Evolutionary conservation across 2,888 invertebrate species (phyloP).

Genomic region (Stenichneumon culpator): DNA sequence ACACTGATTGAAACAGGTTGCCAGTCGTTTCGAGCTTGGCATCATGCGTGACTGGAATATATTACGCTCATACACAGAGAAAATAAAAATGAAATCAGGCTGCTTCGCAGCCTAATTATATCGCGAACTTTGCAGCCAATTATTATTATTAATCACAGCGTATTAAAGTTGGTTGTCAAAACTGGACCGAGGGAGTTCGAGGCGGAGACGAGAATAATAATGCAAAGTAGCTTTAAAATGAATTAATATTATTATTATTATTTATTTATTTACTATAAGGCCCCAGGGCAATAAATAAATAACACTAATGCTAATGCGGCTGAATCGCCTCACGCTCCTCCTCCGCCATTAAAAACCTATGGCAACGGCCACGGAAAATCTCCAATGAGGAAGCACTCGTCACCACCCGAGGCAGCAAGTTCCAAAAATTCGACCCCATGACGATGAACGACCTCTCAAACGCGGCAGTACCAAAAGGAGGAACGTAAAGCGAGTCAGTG

Average conservation of each 20-base stretch:
- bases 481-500: too few relatives aligned
- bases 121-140: not conserved
- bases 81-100: not conserved
- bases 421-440: too few relatives aligned
- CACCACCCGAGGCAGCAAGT: too few relatives aligned
- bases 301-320: too few relatives aligned
- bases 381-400: too few relatives aligned
- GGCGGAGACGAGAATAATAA: slow-evolving; percentile 15
- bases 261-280: too few relatives aligned
- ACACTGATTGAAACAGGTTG: slow-evolving; percentile 10
- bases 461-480: too few relatives aligned
- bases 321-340: too few relatives aligned
- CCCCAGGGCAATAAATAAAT: too few relatives aligned
- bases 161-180: not conserved
- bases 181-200: not conserved
- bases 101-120: slow-evolving; percentile 19
- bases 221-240: slow-evolving; percentile 15
- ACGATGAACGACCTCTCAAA: too few relatives aligned
- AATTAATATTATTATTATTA: slow-evolving; percentile 4
- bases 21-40: not conserved
- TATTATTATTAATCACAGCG: slow-evolving; percentile 2
- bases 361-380: too few relatives aligned
- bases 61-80: slow-evolving; percentile 6
- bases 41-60: slow-evolving; percentile 11
- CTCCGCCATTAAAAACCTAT: too few relatives aligned